These are phyloP conservation scores for Polypedilum vanderplanki DNA, from an alignment of 1,140 invertebrate species.

Conservation along the genomic window DNA sequence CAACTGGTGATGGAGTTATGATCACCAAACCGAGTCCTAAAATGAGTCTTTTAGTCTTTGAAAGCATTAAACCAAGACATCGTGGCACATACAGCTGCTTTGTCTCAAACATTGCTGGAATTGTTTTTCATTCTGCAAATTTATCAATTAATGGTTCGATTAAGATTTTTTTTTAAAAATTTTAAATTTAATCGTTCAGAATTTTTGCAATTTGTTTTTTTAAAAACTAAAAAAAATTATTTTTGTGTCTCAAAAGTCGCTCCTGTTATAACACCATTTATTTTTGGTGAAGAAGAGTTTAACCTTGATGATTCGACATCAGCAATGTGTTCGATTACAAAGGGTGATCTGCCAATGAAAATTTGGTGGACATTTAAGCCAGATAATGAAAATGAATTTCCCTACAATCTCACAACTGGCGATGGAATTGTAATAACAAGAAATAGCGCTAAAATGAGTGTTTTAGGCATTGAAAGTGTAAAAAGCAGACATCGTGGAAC, in stretches of 20 bases:
- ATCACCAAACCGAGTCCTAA: constrained; percentile 51
- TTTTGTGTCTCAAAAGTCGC: constrained; percentile 48
- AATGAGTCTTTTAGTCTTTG: constrained; percentile 63
- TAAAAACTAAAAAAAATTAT: not conserved
- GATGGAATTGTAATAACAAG: constrained; percentile 39
- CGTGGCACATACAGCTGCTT: constrained; percentile 66
- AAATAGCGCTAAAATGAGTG: constrained; percentile 48
- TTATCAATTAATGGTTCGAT: constrained; percentile 57
- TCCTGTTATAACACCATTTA: constrained; percentile 58
- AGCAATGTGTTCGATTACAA: constrained; percentile 63
- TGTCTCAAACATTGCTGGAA: constrained; percentile 57
- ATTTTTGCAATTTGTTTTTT: constrained; percentile 31
- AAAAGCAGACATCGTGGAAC: constrained; percentile 46
- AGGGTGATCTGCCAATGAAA: constrained; percentile 67
- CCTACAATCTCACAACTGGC: constrained; percentile 27
- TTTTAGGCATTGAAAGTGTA: constrained; percentile 54
- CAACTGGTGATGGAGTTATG: constrained; percentile 44
- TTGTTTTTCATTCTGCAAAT: constrained; percentile 53
- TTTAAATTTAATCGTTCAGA: constrained; percentile 37
- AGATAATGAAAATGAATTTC: not conserved
- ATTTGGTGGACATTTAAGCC: constrained; percentile 63
- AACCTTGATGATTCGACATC: constrained; percentile 65
- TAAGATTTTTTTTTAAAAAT: constrained; percentile 34
- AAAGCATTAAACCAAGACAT: constrained; percentile 59
- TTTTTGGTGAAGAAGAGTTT: constrained; percentile 57